Evolutionary conservation across 35 echinoderm and acorn worm species (phyloP), one percentile per base, ranked within the genome.

Genomic region (Hemicentrotus pulcherrimus): DNA sequence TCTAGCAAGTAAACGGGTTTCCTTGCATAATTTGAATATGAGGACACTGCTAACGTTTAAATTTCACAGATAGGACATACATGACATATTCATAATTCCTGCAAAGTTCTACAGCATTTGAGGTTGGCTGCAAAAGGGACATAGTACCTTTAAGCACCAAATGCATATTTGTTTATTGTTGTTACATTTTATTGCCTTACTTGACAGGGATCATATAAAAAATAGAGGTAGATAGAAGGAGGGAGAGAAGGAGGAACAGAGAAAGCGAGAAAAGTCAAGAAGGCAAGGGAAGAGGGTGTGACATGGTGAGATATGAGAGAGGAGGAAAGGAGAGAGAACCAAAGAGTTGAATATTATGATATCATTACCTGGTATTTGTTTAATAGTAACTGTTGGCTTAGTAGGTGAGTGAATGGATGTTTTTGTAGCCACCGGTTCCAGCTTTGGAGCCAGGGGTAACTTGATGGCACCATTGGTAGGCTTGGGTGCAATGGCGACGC

Each of bases 381-480:
- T 92, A 46, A 96, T 41, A 58, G 95, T 88, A 45, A 96, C 94
- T 32, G 94, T 95, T 86, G 86, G 22, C 50, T 55, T 47, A 2
- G 95, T 60, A 91, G 86, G 35, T 58, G 96, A 93, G 32, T 93
- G 91, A 6, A 93, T 22, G 91, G 91, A 93, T 47, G 46, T 58
- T 22, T 32, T 58, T 31, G 91, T 58, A 33, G 86, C 32, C 18
- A 28, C 92, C 12, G 94, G 91, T 61, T 97, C 96, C 28, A 94
- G 31, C 95, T 98, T 99, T 31, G 98, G 98, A 28, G 97, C 94
- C 19, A 99, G 97, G 32, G 97, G 96, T 86, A 88, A 94, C 93
- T 48, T 96, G 91, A 94, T 61, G 65, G 65, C 95, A 78, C 86
- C 90, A 90, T 90, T 90, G 4, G 11, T 93, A 31, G 91, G 95